Base-by-base conservation (phyloP, 2,888 invertebrate genomes). In the Neuroscelio doddi region DNA sequence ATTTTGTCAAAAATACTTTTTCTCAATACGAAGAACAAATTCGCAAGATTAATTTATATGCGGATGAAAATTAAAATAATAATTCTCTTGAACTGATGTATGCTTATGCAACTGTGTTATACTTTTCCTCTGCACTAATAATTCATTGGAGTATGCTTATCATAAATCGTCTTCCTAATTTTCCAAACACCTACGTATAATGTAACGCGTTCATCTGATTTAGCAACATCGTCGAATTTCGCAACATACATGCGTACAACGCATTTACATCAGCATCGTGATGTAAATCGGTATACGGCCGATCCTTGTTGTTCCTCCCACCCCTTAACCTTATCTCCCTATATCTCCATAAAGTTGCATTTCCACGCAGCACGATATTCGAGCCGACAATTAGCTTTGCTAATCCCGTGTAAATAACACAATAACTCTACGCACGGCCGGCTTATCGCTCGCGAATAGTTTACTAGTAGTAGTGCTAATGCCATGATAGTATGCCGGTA, bases 401-500 rank as follows among this genome's bases (percentile, higher is more conserved):
- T 68, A 68, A 68, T 68, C 62, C 64, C 64, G 64, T 68, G 64
- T 59, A 68, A 68, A 68, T 68, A 68, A 68, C 68, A 65, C 65
- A 59, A 65, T 68, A 68, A 68, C 62, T 68, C 62, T 59, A 64
- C 56, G 62, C 57, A 49, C 29, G 50, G 47, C 51, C 62, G 58
- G 58, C 64, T 68, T 68, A 68, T 65, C 65, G 59, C 56, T 56
- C 61, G 56, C 65, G 51, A 49, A 53, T 49, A 21, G 21, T 21
- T 47, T 32, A 34, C 34, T 45, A 49, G 9, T 52, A 38, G 24
- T 21, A 59, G 56, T 38, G 49, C 61, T 17, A 36, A 29, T 56
- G 50, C 64, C 56, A 72, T 71, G 70, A 71, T 76, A 77, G 77
- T 77, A 5, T n/a, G n/a, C n/a, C n/a, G n/a, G n/a, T n/a, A n/a